Evolutionary conservation across 2,797 vertebrate species (phyloP), one percentile per base, ranked within the genome.

Genomic region (Cyclopterus lumpus): DNA sequence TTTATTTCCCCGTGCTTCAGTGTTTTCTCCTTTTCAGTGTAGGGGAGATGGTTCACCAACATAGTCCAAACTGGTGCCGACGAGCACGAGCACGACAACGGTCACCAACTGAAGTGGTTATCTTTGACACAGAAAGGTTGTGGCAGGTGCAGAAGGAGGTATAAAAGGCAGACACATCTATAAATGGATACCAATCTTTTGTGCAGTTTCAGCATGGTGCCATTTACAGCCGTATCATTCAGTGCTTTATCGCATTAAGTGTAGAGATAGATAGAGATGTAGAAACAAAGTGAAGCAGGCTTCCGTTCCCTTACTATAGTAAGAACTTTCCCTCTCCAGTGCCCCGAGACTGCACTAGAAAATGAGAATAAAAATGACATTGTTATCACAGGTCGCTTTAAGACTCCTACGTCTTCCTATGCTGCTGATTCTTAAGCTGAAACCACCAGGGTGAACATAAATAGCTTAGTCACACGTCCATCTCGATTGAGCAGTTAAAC

Each of bases 181-280:
- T 38, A 89, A 84, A 90, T 54, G 74, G 75, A 89, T 48, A 82
- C 62, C 73, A 77, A 89, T 83, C 72, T 75, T 64, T 75, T 87
- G 82, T 90, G 87, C 86, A 79, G 80, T 70, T 82, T 73, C 76
- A 84, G 76, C 78, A 77, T 66, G 69, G 75, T 73, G 83, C 69
- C 78, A 71, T 83, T 81, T 77, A 80, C 80, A 83, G 70, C 81
- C 40, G 86, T 68, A 77, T 84, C 75, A 73, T 82, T 92, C 88
- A 92, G 92, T 89, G 91, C 88, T 90, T 85, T 34, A 58, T 88
- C 79, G 83, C 71, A 75, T 81, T 34, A 84, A 85, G 77, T 79
- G 79, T 85, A 63, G 73, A 88, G 78, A 84, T n/a, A 67, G 63
- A 74, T 20, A 15, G 34, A 34, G 71, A 60, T 42, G 14, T 12